Conservation (phyloP, 2,113 vertebrate species). For the Tychaedon coryphoeus region DNA sequence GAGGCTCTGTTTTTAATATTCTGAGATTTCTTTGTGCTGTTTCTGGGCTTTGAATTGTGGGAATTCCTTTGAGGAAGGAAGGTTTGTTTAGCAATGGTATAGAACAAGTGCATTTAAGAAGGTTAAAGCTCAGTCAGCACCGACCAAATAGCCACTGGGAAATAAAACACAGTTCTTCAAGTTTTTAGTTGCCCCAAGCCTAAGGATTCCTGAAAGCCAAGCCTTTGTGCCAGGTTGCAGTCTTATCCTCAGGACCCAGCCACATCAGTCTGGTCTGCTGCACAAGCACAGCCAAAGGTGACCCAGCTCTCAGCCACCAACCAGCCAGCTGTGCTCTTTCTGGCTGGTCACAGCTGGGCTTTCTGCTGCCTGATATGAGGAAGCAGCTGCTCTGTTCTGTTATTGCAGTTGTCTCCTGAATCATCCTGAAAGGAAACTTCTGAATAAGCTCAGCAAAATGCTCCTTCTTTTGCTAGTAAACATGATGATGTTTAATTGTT, state of each 20-base stretch:
- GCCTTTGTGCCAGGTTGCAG: background rate
- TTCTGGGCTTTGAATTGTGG: background rate
- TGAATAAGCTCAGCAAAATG: background rate
- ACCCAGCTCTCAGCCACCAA: background rate
- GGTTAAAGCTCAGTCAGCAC: background rate
- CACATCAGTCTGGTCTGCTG: background rate
- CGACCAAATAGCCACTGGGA: background rate
- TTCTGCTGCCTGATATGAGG: background rate
- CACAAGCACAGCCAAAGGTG: background rate
- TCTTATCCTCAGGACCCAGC: background rate
- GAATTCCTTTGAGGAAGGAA: background rate
- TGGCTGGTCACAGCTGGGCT: background rate
- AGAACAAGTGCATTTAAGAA: background rate
- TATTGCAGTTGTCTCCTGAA: background rate
- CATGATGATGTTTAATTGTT: background rate
- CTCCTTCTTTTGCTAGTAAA: background rate
- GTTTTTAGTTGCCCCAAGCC: background rate
- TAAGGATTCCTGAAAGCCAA: background rate
- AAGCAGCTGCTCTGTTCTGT: constrained; percentile 6
- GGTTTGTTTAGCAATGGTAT: background rate
- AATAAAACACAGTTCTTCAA: background rate
- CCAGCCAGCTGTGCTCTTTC: background rate
- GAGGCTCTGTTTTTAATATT: background rate
- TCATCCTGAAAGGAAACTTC: background rate
- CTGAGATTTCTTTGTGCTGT: background rate